These are phyloP conservation scores for Triplophysa tibetana DNA, from an alignment of 2,113 vertebrate species.

Conservation along the genomic window DNA sequence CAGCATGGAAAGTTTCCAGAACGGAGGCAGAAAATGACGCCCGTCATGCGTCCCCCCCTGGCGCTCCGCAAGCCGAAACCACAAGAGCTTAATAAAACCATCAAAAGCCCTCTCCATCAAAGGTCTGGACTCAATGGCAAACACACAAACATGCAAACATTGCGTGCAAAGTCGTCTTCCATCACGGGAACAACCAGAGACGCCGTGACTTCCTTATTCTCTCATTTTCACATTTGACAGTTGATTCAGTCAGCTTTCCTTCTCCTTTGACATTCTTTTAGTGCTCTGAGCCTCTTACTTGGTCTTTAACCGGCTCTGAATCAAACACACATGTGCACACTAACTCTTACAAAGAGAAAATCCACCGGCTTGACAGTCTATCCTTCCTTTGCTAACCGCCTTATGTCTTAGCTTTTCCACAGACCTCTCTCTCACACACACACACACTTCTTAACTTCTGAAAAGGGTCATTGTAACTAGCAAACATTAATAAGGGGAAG, in stretches of 20 bases:
- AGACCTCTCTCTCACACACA: background rate
- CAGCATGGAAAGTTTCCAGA: constrained; percentile 37
- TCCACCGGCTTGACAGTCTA: constrained; percentile 29
- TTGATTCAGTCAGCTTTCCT: constrained; percentile 42
- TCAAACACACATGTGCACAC: constrained; percentile 35
- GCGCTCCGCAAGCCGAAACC: constrained; percentile 37
- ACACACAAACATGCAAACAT: constrained; percentile 6
- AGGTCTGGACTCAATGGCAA: constrained; percentile 39
- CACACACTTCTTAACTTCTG: constrained; percentile 19
- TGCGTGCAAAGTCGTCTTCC: background rate
- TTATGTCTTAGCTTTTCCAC: constrained; percentile 23
- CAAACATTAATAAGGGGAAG: constrained; percentile 54
- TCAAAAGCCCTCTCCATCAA: constrained; percentile 40
- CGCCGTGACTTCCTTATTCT: background rate
- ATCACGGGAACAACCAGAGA: constrained; percentile 11
- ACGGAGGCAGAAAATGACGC: constrained; percentile 25
- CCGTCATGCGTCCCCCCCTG: constrained; percentile 23
- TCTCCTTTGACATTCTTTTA: constrained; percentile 40
- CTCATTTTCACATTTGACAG: background rate
- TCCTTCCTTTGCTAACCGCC: constrained; percentile 34
- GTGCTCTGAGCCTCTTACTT: background rate
- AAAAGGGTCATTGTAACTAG: constrained; percentile 11
- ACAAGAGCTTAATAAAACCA: constrained; percentile 44
- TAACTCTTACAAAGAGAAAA: constrained; percentile 25
- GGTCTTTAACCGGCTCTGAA: constrained; percentile 10